These are phyloP conservation scores for Lissocephala sabroskyi DNA, from an alignment of 2,888 invertebrate genomes.

Conservation along the genomic window DNA sequence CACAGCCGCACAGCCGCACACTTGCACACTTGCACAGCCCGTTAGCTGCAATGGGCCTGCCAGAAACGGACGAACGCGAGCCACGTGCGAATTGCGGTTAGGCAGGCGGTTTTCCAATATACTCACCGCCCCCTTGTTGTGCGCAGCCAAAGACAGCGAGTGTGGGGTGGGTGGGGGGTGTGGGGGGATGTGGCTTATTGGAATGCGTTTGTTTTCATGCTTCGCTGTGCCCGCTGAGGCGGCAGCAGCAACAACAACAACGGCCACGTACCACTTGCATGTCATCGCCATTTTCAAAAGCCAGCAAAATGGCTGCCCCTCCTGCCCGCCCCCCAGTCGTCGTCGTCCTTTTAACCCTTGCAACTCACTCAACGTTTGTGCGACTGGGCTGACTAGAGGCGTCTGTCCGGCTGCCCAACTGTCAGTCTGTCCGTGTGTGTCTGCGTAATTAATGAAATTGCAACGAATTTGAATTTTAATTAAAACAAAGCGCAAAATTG, in stretches of 20 bases:
- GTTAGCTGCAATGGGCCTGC: not conserved
- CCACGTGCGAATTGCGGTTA: conserved; percentile 30
- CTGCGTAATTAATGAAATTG: conserved; percentile 68
- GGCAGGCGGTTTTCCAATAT: not conserved
- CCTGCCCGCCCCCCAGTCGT: not conserved
- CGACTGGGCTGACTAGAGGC: too few species aligned
- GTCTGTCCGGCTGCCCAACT: conserved; percentile 14
- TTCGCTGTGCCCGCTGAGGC: conserved; percentile 47
- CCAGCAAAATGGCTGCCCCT: conserved; percentile 48
- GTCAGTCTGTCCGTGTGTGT: conserved; percentile 15
- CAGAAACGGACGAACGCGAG: conserved; percentile 14
- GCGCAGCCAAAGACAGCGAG: not conserved
- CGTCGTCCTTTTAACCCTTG: not conserved
- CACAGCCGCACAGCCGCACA: conserved; percentile 22
- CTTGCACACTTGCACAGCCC: not conserved
- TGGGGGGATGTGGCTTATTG: conserved; percentile 23
- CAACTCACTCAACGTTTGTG: not conserved
- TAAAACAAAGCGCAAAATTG: conserved; percentile 66
- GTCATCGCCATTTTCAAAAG: conserved; percentile 55
- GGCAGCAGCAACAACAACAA: conserved; percentile 18
- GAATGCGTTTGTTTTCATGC: conserved; percentile 60
- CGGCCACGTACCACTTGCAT: conserved; percentile 16
- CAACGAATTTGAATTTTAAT: conserved; percentile 69
- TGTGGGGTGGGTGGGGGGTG: not conserved
- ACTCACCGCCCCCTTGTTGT: not conserved